Base-by-base conservation (phyloP, 2,797 vertebrate species). In the Takifugu rubripes region DNA sequence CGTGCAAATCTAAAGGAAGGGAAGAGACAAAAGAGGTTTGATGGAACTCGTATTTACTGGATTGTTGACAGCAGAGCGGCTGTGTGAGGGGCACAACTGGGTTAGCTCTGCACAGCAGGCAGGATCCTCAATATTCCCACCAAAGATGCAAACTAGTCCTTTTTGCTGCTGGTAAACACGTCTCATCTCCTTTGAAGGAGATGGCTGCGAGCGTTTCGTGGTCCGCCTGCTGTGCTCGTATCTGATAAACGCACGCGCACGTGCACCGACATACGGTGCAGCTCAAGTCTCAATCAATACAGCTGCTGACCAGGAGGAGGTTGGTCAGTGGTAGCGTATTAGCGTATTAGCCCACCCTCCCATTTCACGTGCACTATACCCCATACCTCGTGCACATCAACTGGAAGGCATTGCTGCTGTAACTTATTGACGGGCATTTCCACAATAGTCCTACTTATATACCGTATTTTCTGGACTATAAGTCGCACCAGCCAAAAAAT, bases 191-290 rank as follows among this genome's bases (percentile, higher is more conserved):
- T 77, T 78, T 74, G 76, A 68, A 76, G 61, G 56, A 66, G 72
- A 40, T 71, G 64, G 66, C 73, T 45, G 54, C 48, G 47, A 58
- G 77, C 61, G 69, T 61, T 21, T 64, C 56, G 48, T 25, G 0
- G 51, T 54, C 6, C 10, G 14, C 67, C 62, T 60, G 78, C 78
- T 81, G 82, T 44, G 76, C 61, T 68, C 61, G 74, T 72, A 78
- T 78, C 72, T 75, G 75, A 36, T 54, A 29, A 54, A 52, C 52
- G 50, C 56, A 40, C 44, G 27, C 56, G 56, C 45, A 17, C 14
- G 25, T 25, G 25, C 52, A 49, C 58, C 54, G 42, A 49, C 16
- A 29, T 44, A 27, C 47, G 16, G 14, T 36, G 25, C 60, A 54
- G 57, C 54, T 6, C 64, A 25, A 48, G 54, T 68, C 60, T 75